phyloP scores from a whole-genome alignment of 2,797 vertebrate genomes.

The Propithecus deckenii region DNA sequence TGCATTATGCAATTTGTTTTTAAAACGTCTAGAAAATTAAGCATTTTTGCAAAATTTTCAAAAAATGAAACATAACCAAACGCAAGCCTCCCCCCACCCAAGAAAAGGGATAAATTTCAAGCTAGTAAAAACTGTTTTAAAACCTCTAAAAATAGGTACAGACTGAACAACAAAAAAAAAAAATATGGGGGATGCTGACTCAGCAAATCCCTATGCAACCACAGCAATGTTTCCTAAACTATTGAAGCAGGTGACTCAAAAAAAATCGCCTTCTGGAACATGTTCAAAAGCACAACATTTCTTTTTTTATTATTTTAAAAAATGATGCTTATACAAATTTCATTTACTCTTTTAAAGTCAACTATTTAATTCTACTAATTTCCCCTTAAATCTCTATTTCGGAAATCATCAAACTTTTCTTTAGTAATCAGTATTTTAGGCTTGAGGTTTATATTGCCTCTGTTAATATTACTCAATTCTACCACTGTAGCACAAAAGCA shows the following conservation, averaged over 20 bases:
- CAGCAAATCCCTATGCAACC: background rate
- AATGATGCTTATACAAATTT: background rate
- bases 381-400: background rate
- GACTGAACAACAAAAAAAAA: background rate
- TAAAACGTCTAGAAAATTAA: background rate
- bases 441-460: background rate
- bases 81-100: background rate
- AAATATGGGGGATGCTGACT: background rate
- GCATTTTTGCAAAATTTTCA: background rate
- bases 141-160: conserved; percentile 30
- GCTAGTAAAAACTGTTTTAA: background rate
- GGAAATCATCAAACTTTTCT: background rate
- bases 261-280: background rate
- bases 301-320: background rate
- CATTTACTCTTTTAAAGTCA: background rate
- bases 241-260: background rate
- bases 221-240: background rate
- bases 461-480: background rate
- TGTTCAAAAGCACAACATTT: background rate
- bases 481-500: background rate
- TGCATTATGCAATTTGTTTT: background rate
- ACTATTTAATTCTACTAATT: background rate
- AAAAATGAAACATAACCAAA: background rate
- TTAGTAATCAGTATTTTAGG: background rate
- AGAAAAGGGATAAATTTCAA: background rate